phyloP scores from a whole-genome alignment of 2,113 vertebrate species.

The Trichomycterus rosablanca region DNA sequence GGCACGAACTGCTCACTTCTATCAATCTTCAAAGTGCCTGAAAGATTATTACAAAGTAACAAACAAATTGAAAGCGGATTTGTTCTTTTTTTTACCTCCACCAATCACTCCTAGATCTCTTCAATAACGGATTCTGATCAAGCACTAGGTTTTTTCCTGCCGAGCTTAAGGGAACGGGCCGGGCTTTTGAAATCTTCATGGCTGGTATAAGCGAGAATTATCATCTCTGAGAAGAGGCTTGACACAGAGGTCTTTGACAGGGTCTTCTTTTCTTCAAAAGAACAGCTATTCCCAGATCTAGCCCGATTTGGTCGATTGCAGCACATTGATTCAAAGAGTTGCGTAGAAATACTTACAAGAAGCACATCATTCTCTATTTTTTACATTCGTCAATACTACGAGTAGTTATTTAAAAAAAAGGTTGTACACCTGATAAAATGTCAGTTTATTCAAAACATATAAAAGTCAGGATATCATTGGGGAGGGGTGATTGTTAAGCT shows the following conservation, averaged over 20 bases:
- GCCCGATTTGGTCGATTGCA: constrained; percentile 60
- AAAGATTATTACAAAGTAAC: constrained; percentile 59
- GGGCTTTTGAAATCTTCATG: constrained; percentile 56
- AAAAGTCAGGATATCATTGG: constrained; percentile 52
- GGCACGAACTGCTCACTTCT: constrained; percentile 6
- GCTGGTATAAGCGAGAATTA: constrained; percentile 60
- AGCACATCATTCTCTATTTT: constrained; percentile 48
- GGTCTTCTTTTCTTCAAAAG: constrained; percentile 69
- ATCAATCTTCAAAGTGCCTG: constrained; percentile 56
- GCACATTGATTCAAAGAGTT: constrained; percentile 52
- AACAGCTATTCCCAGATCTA: constrained; percentile 61
- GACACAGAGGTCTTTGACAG: constrained; percentile 54
- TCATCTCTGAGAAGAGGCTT: constrained; percentile 63
- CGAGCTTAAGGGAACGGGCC: constrained; percentile 53
- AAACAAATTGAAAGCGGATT: constrained; percentile 68
- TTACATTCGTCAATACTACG: too few species aligned
- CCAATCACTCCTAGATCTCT: constrained; percentile 55
- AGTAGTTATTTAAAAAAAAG: constrained; percentile 47
- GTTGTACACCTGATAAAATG: too few species aligned
- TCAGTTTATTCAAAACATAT: too few species aligned
- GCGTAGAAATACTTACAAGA: constrained; percentile 43
- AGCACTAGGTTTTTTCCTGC: constrained; percentile 42
- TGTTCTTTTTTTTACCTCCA: constrained; percentile 51
- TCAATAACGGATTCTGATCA: constrained; percentile 66
- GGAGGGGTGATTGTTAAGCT: constrained; percentile 62